Base-by-base conservation (phyloP, 1,140 invertebrate genomes). In the Psilanteris sp. region DNA sequence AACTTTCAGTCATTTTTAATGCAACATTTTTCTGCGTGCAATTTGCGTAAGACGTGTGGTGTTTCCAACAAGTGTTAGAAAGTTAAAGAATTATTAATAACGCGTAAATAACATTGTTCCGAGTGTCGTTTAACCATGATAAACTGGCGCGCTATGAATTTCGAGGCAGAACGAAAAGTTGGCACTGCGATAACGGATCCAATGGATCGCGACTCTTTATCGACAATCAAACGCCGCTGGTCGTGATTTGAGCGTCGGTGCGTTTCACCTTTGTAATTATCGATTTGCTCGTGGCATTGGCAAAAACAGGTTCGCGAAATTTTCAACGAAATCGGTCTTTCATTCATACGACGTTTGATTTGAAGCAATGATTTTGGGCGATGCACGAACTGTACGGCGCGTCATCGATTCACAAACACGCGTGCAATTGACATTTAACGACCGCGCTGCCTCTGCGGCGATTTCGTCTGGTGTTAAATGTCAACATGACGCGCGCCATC, bases 341-440 rank as follows among this genome's bases (percentile, higher is more conserved):
- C n/a, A n/a, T n/a, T n/a, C n/a, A n/a, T n/a, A n/a, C n/a, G n/a
- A n/a, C n/a, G n/a, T n/a, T n/a, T n/a, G n/a, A n/a, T n/a, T n/a
- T n/a, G n/a, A n/a, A n/a, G n/a, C n/a, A n/a, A n/a, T n/a, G n/a
- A n/a, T n/a, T n/a, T n/a, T n/a, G n/a, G n/a, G n/a, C n/a, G n/a
- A 14, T 4, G 43, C 14, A 4, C 1, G 14, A 50, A 10, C n/a
- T 4, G 16, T 5, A n/a, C n/a, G 20, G 14, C 22, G 8, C 57
- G 39, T 22, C 37, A 46, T 22, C 50, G 50, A 64, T 32, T 36
- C 26, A 39, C 50, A 4, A 11, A 37, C 59, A 52, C 50, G 29
- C 27, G 34, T 36, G 9, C 70, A 39, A 67, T 68, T 72, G 62
- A 68, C 75, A 72, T 72, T 77, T 72, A 67, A 68, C 57, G 20